These are phyloP conservation scores for Menidia beryllina DNA, from an alignment of 2,113 vertebrate genomes.

Conservation along the genomic window DNA sequence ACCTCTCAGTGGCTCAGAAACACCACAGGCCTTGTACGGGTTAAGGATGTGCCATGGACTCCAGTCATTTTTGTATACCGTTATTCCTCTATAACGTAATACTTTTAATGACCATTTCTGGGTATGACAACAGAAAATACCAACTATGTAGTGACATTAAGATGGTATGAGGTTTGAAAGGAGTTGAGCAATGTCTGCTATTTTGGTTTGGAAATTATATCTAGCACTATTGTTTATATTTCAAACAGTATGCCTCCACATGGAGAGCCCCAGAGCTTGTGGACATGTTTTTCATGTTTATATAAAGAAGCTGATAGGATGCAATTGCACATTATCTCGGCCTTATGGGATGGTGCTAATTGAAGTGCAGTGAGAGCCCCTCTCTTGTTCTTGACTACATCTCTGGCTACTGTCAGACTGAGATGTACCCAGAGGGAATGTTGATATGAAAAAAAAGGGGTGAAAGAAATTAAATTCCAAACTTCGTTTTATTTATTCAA, in stretches of 20 bases:
- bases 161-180: background rate
- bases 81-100: background rate
- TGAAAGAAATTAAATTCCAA: slow-evolving; percentile 47
- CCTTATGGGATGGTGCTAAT: slow-evolving; percentile 71
- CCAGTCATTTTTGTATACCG: slow-evolving; percentile 11
- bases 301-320: slow-evolving; percentile 66
- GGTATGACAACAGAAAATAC: slow-evolving; percentile 12
- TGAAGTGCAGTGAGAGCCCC: slow-evolving; percentile 65
- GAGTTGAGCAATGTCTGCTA: background rate
- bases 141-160: slow-evolving; percentile 17
- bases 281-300: slow-evolving; percentile 68
- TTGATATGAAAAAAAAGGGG: slow-evolving; percentile 50
- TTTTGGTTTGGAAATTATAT: slow-evolving; percentile 11
- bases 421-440: slow-evolving; percentile 64
- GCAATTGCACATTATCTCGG: slow-evolving; percentile 60
- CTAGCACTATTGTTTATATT: slow-evolving; percentile 45
- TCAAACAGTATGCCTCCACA: slow-evolving; percentile 47
- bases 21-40: slow-evolving; percentile 39
- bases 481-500: slow-evolving; percentile 30
- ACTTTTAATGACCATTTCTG: no score
- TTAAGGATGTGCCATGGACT: slow-evolving; percentile 20
- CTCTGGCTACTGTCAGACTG: slow-evolving; percentile 72
- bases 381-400: slow-evolving; percentile 54
- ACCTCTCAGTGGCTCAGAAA: slow-evolving; percentile 5
- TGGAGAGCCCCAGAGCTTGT: slow-evolving; percentile 29